Conservation (phyloP, 2,797 vertebrate species). For the Chrysocyon brachyurus region DNA sequence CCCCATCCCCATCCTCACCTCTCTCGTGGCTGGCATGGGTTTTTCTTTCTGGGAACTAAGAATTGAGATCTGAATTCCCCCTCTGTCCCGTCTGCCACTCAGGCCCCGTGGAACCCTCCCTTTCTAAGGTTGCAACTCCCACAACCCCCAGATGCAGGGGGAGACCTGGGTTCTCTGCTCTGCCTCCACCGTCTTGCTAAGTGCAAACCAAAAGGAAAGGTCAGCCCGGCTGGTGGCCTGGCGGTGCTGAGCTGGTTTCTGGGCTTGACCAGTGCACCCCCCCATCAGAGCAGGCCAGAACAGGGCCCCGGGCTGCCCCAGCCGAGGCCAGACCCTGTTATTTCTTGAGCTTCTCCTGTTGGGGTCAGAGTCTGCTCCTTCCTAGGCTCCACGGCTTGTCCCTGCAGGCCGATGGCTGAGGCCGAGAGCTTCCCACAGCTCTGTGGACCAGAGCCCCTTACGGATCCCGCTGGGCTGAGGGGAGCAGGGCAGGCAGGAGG, state of each 20-base stretch:
- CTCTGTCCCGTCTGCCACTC: neutral
- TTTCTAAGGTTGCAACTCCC: neutral
- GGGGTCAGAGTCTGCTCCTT: neutral
- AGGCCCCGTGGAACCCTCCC: neutral
- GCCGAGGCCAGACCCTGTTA: neutral
- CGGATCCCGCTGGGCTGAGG: neutral
- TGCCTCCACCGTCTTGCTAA: neutral
- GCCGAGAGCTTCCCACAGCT: neutral
- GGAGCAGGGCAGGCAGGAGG: accelerated
- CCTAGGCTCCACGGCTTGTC: neutral
- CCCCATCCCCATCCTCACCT: neutral
- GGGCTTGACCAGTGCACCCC: neutral
- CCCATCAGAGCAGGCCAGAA: neutral
- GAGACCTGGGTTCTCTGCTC: neutral
- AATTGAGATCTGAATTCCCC: neutral
- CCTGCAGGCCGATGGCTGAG: neutral
- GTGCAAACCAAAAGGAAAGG: neutral
- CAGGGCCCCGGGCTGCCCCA: neutral
- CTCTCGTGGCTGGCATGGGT: neutral
- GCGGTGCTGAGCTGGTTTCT: neutral
- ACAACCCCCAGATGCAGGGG: neutral
- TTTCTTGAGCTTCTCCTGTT: neutral
- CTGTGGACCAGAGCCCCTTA: neutral
- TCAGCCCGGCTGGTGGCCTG: neutral
- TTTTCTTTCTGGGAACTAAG: slow-evolving; percentile 50